These are phyloP conservation scores for Platyura marginata DNA, from an alignment of 1,140 invertebrate species.

Conservation along the genomic window DNA sequence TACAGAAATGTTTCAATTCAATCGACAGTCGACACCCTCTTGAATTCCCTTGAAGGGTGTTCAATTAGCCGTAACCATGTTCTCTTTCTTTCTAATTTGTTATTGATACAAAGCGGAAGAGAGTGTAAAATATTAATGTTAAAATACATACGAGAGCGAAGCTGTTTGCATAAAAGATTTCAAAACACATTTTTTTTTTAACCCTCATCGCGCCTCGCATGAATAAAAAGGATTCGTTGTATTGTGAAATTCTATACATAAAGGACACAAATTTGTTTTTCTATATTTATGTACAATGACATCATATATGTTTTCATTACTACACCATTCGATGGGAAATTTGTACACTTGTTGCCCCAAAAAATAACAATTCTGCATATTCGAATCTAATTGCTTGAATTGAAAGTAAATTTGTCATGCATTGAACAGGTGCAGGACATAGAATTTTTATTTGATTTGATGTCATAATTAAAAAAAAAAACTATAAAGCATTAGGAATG, in stretches of 20 bases:
- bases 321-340: background rate
- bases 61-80: slow-evolving; percentile 4
- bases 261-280: background rate
- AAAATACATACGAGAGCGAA: background rate
- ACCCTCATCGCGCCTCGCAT: background rate
- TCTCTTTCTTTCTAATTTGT: background rate
- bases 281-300: background rate
- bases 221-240: background rate
- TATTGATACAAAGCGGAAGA: background rate
- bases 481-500: too few species aligned
- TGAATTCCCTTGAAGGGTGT: background rate
- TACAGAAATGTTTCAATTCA: background rate
- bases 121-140: background rate
- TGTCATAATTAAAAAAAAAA: too few species aligned
- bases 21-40: background rate
- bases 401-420: too few species aligned
- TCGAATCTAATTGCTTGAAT: background rate
- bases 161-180: background rate
- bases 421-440: too few species aligned
- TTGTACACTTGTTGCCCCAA: background rate
- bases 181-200: background rate
- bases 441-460: too few species aligned
- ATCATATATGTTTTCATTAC: background rate
- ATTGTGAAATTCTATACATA: background rate
- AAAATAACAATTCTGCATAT: background rate